A percentile compares a stretch with the other conserved stretches of the same genome.
These are phyloP conservation scores for Orthosia cruda DNA, from an alignment of 2,888 invertebrate species.

Conservation along the genomic window DNA sequence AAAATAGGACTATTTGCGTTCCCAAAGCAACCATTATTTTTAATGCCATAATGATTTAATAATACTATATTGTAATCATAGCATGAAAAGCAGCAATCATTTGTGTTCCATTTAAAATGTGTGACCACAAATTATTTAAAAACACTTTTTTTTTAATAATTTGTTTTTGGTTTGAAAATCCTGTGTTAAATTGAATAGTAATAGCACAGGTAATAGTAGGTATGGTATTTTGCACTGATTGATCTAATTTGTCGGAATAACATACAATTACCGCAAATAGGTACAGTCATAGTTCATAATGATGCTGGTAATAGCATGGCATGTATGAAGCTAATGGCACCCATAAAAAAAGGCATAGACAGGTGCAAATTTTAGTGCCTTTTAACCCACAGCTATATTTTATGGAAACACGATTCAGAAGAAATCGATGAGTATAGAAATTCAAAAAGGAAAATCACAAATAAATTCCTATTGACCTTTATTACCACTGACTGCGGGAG, in stretches of 20 bases:
- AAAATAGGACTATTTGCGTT: background rate
- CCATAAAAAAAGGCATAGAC: background rate
- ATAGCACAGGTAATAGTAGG: background rate
- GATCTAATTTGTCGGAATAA: conserved; percentile 47
- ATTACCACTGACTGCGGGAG: too few relatives aligned
- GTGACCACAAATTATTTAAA: background rate
- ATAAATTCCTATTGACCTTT: too few relatives aligned
- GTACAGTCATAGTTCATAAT: conserved; percentile 36
- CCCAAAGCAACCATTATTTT: background rate
- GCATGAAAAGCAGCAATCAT: conserved; percentile 1
- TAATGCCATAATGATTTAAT: background rate
- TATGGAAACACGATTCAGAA: background rate
- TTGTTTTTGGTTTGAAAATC: background rate
- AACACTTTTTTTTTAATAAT: background rate
- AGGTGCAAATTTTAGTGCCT: background rate
- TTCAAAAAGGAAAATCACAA: too few relatives aligned
- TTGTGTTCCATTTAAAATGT: background rate
- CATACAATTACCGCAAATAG: conserved; percentile 16
- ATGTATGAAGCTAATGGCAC: background rate
- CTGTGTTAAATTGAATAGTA: background rate
- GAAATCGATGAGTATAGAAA: background rate
- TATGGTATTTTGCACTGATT: conserved; percentile 10
- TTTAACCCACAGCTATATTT: background rate
- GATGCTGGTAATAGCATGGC: background rate
- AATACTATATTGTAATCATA: background rate